These are phyloP conservation scores for Ficedula albicollis DNA, from an alignment of 2,797 vertebrate genomes.

Conservation along the genomic window DNA sequence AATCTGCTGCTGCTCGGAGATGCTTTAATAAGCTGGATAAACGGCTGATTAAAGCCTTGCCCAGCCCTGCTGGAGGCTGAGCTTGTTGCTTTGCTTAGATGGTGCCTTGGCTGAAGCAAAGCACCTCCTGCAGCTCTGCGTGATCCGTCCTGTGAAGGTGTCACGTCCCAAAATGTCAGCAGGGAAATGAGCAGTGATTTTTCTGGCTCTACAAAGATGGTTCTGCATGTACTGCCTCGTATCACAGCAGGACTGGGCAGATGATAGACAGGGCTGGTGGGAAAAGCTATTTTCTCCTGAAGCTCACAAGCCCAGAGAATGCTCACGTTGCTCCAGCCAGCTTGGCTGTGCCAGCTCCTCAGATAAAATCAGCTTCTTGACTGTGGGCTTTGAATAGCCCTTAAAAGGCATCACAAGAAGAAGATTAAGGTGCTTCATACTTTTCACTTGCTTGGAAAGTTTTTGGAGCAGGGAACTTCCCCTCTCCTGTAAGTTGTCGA, in stretches of 20 bases:
- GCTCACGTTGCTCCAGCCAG: background rate
- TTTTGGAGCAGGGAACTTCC: background rate
- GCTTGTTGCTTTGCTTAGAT: background rate
- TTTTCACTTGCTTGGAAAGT: background rate
- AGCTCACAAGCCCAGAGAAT: background rate
- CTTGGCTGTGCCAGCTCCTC: background rate
- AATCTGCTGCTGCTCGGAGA: background rate
- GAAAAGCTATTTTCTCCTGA: conserved; percentile 24
- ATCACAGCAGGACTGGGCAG: background rate
- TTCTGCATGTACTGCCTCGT: background rate
- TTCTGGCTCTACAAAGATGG: background rate
- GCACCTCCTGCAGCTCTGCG: background rate
- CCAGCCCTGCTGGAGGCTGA: background rate
- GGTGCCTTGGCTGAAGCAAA: background rate
- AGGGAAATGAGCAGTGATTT: background rate
- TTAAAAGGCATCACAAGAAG: background rate
- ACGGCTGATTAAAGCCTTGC: background rate
- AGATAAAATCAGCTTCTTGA: background rate
- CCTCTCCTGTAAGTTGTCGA: background rate
- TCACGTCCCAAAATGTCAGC: background rate
- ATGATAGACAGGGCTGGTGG: background rate
- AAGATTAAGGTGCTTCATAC: background rate
- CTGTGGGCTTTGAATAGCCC: background rate
- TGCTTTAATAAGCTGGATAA: background rate
- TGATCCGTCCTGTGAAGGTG: background rate